These are phyloP conservation scores for Machimus atricapillus DNA, from an alignment of 2,888 invertebrate genomes.

Conservation along the genomic window DNA sequence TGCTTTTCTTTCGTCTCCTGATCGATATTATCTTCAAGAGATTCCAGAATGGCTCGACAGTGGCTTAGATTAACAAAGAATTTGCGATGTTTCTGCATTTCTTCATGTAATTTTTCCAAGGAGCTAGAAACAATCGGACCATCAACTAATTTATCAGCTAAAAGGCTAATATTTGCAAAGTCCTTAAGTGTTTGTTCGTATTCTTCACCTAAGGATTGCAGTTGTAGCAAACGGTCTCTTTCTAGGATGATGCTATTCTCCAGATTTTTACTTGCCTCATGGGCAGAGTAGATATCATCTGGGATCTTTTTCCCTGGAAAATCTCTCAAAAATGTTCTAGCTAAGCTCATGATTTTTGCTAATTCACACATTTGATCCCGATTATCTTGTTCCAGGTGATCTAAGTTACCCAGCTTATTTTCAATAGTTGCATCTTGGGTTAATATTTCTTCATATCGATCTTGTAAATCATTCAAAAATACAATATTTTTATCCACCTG, in stretches of 20 bases:
- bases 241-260: constrained; percentile 75
- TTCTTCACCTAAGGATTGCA: constrained; percentile 80
- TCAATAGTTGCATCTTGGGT: constrained; percentile 70
- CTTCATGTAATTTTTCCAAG: constrained; percentile 83
- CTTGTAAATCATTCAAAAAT: constrained; percentile 54
- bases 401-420: constrained; percentile 73
- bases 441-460: constrained; percentile 53
- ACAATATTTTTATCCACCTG: constrained; percentile 65
- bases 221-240: constrained; percentile 77
- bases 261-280: constrained; percentile 73
- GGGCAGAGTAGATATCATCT: constrained; percentile 69
- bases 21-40: constrained; percentile 83
- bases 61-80: constrained; percentile 89
- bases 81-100: constrained; percentile 87
- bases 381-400: constrained; percentile 74
- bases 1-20: constrained; percentile 78
- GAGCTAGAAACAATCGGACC: constrained; percentile 78
- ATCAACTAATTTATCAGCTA: constrained; percentile 82
- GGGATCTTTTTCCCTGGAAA: constrained; percentile 75
- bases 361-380: constrained; percentile 69
- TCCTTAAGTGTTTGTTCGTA: constrained; percentile 88
- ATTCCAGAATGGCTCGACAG: constrained; percentile 85
- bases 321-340: constrained; percentile 70
- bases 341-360: constrained; percentile 69
- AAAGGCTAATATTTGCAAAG: constrained; percentile 83